Conservation (phyloP, 2,113 vertebrate genomes). For the Melanocharis versteri region DNA sequence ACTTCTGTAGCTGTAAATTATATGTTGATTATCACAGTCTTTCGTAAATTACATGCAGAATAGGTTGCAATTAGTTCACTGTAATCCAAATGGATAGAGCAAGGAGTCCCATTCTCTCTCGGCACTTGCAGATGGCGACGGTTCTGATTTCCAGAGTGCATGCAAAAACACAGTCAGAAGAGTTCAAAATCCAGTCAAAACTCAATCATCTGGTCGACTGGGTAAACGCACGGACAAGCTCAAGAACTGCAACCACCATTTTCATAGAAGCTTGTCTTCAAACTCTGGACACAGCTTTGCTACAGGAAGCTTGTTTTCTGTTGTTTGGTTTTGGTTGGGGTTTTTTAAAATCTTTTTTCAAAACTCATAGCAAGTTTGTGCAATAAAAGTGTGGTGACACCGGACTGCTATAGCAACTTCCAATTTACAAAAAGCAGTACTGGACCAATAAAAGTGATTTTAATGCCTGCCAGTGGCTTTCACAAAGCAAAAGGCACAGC, state of each 20-base stretch:
- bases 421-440: conserved; percentile 24
- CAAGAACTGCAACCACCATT: conserved; percentile 61
- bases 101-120: conserved; percentile 32
- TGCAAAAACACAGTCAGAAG: conserved; percentile 20
- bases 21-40: conserved; percentile 29
- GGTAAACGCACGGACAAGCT: conserved; percentile 21
- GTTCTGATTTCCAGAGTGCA: conserved; percentile 31
- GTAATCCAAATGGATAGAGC: conserved; percentile 55
- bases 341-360: conserved; percentile 29
- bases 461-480: conserved; percentile 53
- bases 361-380: conserved; percentile 54
- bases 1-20: background rate
- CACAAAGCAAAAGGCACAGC: conserved; percentile 50
- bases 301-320: background rate
- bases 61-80: conserved; percentile 30
- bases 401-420: conserved; percentile 11
- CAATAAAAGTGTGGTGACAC: background rate
- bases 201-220: conserved; percentile 12
- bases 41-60: conserved; percentile 10
- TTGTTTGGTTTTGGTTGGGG: background rate
- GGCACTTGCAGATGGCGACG: conserved; percentile 4
- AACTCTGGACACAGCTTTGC: conserved; percentile 53
- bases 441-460: background rate
- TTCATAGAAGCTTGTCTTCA: conserved; percentile 70
- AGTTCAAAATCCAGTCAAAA: conserved; percentile 69